Base-by-base conservation (phyloP, 64 coral and sea anemone species). In the Anthopleura sola region DNA sequence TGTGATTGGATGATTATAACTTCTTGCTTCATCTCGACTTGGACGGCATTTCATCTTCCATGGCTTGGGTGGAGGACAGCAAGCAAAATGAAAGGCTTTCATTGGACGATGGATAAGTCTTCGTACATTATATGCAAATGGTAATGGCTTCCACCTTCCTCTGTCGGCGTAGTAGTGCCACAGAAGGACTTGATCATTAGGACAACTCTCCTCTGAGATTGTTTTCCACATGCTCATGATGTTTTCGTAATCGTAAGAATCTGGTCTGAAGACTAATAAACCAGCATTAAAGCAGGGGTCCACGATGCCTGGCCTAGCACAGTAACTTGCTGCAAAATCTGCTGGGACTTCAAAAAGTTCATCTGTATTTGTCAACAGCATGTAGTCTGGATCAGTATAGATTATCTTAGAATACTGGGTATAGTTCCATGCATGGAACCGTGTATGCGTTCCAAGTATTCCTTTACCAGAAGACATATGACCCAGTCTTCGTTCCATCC, bases 201-300 rank as follows among this genome's bases (percentile, higher is more conserved):
- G 92, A 54, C 95, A 98, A 2, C 82, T 91, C 28, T 69, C 81
- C 24, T 83, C 49, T 62, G 94, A 89, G 3, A 76, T 75, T 33
- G 87, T 31, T 26, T 77, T 6, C 95, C 95, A 98, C 5, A 78
- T 77, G 15, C 91, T 68, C 86, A 98, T 91, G 6, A 98, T 85
- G 75, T 54, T 82, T 39, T 71, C 21, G 34, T 98, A 94, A n/a
- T 88, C 80, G 3, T 88, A 66, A 37, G 28, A 37, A 60, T 48
- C 26, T 40, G 95, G 95, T 87, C 75, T 91, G 37, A 98, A 98
- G 14, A 98, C 92, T 38, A 93, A 34, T 19, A 98, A 66, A 14
- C 92, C 92, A 19, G 95, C 92, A 91, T 98, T 98, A 38, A 98
- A 98, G 31, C 92, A 98, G 1, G 95, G 95, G 86, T 98, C 95